Evolutionary conservation across 2,888 invertebrate species (phyloP).

Genomic region (Glyphotaelius pellucidus): DNA sequence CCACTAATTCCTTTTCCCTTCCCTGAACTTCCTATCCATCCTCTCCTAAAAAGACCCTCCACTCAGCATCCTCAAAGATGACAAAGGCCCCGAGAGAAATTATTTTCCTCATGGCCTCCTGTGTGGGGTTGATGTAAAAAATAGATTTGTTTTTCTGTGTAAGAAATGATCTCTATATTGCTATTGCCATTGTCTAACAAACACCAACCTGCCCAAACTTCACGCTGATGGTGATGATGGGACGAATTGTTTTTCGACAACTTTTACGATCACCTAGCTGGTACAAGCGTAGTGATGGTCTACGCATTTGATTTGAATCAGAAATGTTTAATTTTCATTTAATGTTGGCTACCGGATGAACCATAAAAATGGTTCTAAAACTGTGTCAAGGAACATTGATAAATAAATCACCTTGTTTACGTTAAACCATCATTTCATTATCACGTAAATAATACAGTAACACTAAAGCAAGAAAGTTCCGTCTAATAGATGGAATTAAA

Average conservation of each 20-base stretch:
- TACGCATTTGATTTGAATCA: neutral
- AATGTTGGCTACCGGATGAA: neutral
- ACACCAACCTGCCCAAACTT: too few species aligned
- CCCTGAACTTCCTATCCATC: too few species aligned
- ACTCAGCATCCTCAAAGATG: too few species aligned
- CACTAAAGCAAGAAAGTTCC: neutral
- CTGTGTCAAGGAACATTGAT: neutral
- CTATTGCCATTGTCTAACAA: too few species aligned
- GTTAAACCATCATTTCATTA: neutral
- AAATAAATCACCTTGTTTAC: neutral
- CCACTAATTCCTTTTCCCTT: too few species aligned
- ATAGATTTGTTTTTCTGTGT: too few species aligned
- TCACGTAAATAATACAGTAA: neutral
- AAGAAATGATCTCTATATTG: too few species aligned
- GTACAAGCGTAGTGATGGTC: neutral
- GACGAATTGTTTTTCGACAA: neutral
- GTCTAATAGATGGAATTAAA: neutral
- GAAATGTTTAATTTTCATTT: neutral
- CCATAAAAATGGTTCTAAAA: neutral
- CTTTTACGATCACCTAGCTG: neutral
- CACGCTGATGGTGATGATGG: neutral
- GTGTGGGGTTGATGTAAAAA: too few species aligned
- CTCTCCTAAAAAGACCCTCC: too few species aligned
- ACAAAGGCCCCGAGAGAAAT: too few species aligned
- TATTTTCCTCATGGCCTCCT: too few species aligned